phyloP scores from a whole-genome alignment of 2,113 vertebrate genomes.

The Cyprinus carpio region DNA sequence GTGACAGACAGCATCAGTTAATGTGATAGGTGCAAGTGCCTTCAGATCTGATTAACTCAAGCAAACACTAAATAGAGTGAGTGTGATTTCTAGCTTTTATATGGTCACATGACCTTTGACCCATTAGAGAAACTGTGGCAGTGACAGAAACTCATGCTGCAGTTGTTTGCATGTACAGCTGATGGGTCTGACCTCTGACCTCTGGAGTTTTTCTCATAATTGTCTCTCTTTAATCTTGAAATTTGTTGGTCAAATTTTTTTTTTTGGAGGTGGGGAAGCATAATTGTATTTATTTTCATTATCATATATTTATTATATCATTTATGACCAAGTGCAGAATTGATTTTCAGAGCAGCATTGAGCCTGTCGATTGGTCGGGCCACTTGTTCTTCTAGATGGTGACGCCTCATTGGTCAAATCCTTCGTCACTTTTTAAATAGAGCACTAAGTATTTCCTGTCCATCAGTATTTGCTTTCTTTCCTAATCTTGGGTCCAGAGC shows the following conservation, averaged over 20 bases:
- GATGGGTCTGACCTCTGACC: neutral
- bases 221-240: neutral
- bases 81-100: neutral
- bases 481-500: neutral
- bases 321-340: slow-evolving; percentile 6
- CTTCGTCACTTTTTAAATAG: neutral
- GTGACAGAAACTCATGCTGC: neutral
- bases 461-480: neutral
- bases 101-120: neutral
- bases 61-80: neutral
- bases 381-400: neutral
- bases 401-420: neutral
- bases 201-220: neutral
- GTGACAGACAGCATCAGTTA: too few relatives aligned
- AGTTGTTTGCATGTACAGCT: neutral
- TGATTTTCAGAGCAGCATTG: neutral
- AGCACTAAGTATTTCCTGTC: neutral
- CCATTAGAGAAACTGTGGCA: neutral
- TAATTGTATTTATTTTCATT: neutral
- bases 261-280: neutral
- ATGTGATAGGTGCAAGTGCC: too few relatives aligned
- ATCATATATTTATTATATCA: neutral
- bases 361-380: neutral
- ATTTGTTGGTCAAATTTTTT: neutral
- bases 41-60: neutral